These are phyloP conservation scores for Emydura subglobosa DNA, from an alignment of 2,113 vertebrate genomes.

Conservation along the genomic window DNA sequence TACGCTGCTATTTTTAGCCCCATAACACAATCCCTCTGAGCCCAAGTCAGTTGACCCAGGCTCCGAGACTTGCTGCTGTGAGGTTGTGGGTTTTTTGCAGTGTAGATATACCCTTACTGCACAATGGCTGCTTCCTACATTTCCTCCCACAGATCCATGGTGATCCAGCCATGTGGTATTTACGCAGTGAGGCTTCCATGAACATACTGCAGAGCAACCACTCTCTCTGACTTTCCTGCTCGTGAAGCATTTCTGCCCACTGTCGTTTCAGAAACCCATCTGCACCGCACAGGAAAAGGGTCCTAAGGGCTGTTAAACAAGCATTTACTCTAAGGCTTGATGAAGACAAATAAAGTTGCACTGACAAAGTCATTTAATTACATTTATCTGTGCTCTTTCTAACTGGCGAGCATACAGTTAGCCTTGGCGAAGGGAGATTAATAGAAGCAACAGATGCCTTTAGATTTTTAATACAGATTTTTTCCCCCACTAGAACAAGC, in stretches of 20 bases:
- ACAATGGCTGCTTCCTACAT: background rate
- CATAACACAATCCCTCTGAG: background rate
- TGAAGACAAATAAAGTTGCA: background rate
- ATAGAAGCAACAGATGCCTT: background rate
- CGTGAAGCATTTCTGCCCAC: background rate
- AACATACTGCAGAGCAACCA: accelerated
- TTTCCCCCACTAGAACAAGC: background rate
- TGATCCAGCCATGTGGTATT: background rate
- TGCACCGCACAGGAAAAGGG: slow-evolving; percentile 16
- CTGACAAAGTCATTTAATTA: background rate
- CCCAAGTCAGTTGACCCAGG: background rate
- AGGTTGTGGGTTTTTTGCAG: background rate
- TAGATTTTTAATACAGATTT: background rate
- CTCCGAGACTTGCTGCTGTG: background rate
- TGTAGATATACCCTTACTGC: background rate
- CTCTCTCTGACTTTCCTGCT: background rate
- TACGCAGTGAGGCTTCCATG: background rate
- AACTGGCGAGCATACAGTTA: background rate
- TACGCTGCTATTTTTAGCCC: background rate
- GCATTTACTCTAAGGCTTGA: background rate
- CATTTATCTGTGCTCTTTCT: background rate
- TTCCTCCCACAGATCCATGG: background rate
- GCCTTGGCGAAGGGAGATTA: background rate
- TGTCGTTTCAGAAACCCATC: background rate
- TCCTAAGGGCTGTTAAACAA: background rate